Evolutionary conservation across 1,140 invertebrate species (phyloP).

Genomic region (Drosophila setifemur): DNA sequence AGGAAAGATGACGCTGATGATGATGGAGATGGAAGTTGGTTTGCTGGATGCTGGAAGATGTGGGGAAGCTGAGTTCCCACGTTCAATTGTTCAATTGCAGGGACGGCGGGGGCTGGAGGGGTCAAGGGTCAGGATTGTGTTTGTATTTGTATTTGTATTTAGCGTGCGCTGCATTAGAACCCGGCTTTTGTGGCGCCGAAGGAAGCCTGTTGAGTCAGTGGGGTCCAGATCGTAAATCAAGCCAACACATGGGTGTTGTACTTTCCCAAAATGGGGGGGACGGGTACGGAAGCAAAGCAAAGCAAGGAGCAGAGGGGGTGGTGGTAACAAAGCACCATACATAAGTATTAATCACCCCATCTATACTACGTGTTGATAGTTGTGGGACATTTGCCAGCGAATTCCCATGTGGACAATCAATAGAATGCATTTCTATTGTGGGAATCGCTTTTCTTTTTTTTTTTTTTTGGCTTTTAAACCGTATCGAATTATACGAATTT

Average conservation of each 20-base stretch:
- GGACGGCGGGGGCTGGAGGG: neutral
- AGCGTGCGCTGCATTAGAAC: conserved; percentile 10
- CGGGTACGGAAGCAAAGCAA: no score
- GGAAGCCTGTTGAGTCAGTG: conserved; percentile 23
- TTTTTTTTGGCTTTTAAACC: neutral
- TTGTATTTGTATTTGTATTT: conserved; percentile 1
- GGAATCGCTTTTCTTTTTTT: neutral
- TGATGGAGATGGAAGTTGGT: neutral
- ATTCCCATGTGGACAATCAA: neutral
- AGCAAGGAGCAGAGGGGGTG: neutral
- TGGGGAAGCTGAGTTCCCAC: conserved; percentile 17
- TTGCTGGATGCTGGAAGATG: neutral
- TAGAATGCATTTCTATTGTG: neutral
- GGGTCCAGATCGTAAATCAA: conserved; percentile 23
- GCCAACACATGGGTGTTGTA: conserved; percentile 4
- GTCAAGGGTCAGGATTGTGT: conserved; percentile 16
- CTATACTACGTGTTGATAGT: neutral
- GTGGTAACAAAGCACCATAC: conserved; percentile 16
- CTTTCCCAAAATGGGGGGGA: neutral
- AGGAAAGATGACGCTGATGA: conserved; percentile 16
- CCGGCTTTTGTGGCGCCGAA: neutral
- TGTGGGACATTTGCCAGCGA: neutral
- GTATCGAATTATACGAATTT: no score
- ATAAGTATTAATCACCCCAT: no score
- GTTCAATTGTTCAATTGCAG: conserved; percentile 26